These are phyloP conservation scores for Leucoraja erinaceus DNA, from an alignment of 2,113 vertebrate species.

Conservation along the genomic window DNA sequence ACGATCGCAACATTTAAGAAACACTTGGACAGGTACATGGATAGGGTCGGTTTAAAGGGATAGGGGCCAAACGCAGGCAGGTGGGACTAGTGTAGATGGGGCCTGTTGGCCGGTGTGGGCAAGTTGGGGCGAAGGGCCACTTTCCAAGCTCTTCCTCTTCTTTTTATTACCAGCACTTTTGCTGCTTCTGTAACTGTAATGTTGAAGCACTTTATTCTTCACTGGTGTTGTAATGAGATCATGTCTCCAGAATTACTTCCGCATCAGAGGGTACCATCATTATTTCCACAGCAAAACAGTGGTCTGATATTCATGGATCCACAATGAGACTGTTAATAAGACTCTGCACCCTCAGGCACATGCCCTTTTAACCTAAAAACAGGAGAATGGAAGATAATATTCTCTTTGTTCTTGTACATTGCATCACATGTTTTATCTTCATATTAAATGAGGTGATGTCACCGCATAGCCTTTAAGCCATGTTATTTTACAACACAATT, in stretches of 20 bases:
- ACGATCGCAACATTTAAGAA: too few relatives aligned
- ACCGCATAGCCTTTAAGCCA: not conserved
- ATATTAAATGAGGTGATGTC: not conserved
- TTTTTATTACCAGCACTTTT: too few relatives aligned
- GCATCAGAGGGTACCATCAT: constrained; percentile 3
- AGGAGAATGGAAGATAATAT: constrained; percentile 17
- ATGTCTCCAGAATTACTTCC: constrained; percentile 4
- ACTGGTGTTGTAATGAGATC: constrained; percentile 11
- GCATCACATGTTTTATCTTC: constrained; percentile 7
- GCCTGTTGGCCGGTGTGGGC: too few relatives aligned
- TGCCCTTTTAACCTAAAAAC: not conserved
- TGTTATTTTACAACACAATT: not conserved
- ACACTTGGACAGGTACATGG: too few relatives aligned
- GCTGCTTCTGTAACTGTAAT: too few relatives aligned
- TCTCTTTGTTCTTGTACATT: constrained; percentile 6
- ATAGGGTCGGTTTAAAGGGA: too few relatives aligned
- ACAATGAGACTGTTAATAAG: constrained; percentile 26
- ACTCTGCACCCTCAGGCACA: not conserved
- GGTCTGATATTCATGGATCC: constrained; percentile 10
- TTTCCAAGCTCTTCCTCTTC: too few relatives aligned
- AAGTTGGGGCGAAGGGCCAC: too few relatives aligned
- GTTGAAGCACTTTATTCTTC: too few relatives aligned
- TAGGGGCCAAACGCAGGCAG: too few relatives aligned
- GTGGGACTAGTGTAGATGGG: too few relatives aligned
- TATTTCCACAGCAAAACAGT: constrained; percentile 20